Percentiles rank a stretch among this genome's conserved stretches.
phyloP scores from a whole-genome alignment of 64 coral and sea anemone species.

The Hydrozoanthus tunicans region DNA sequence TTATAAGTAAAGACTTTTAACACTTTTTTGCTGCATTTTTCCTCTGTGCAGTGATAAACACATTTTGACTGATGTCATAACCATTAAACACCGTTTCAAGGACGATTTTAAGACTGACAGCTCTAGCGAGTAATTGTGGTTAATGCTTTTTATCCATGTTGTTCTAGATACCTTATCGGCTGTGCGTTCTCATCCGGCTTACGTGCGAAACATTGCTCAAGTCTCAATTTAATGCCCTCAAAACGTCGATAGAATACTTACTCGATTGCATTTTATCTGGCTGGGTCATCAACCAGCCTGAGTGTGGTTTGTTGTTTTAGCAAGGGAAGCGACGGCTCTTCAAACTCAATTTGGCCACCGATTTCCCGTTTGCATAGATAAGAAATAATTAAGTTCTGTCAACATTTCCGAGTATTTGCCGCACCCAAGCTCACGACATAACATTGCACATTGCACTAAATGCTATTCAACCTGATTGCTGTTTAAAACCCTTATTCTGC shows the following conservation, averaged over 20 bases:
- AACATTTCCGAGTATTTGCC: constrained; percentile 39
- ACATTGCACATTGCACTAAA: background rate
- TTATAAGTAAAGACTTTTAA: too few relatives aligned
- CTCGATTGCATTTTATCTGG: constrained; percentile 4
- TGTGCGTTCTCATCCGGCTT: background rate
- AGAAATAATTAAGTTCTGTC: constrained; percentile 52
- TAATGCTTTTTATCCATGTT: too few relatives aligned
- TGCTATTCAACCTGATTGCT: background rate
- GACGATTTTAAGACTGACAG: too few relatives aligned
- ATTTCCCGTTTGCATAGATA: constrained; percentile 47
- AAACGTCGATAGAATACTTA: background rate
- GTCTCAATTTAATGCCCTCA: constrained; percentile 3
- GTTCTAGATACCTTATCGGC: too few relatives aligned
- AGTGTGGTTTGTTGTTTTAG: constrained; percentile 54
- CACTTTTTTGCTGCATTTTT: too few relatives aligned
- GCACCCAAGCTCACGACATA: background rate
- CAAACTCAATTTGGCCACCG: constrained; percentile 24
- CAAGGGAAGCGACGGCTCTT: constrained; percentile 1
- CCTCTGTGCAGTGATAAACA: too few relatives aligned
- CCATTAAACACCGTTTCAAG: too few relatives aligned
- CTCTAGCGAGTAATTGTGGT: too few relatives aligned
- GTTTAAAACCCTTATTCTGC: background rate
- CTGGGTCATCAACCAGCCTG: constrained; percentile 10
- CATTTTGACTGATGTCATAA: too few relatives aligned
- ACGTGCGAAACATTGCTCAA: background rate